phyloP scores from a whole-genome alignment of 2,888 invertebrate species.

The Sarcophaga variegata region DNA sequence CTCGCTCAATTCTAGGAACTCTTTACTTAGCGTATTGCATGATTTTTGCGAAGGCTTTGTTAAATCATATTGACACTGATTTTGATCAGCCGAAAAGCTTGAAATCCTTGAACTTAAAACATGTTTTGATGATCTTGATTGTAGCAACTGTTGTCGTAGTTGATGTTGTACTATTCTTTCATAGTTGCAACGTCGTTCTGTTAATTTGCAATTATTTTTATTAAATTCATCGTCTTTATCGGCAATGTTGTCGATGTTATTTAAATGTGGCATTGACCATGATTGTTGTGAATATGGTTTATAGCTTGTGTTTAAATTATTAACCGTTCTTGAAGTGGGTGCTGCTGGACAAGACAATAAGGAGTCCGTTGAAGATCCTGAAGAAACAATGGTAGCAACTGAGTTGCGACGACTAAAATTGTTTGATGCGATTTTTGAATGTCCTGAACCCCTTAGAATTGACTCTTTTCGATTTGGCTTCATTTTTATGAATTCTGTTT shows the following conservation, averaged over 20 bases:
- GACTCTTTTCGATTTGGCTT: not conserved
- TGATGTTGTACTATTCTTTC: constrained; percentile 44
- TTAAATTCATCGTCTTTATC: not conserved
- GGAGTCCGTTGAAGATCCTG: not conserved
- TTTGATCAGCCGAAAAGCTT: constrained; percentile 25
- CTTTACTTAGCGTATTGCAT: not conserved
- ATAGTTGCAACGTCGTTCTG: constrained; percentile 59
- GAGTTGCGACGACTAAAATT: constrained; percentile 49
- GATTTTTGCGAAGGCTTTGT: not conserved
- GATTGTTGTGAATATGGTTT: constrained; percentile 33
- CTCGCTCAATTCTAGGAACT: constrained; percentile 41
- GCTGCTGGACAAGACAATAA: not conserved
- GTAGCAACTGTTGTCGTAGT: constrained; percentile 3
- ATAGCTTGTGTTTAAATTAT: not conserved
- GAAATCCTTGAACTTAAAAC: constrained; percentile 52
- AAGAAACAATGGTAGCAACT: constrained; percentile 8
- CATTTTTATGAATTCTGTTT: constrained; percentile 34
- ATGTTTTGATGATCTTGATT: constrained; percentile 34
- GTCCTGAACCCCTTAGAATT: constrained; percentile 19
- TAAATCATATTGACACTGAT: constrained; percentile 4
- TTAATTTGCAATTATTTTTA: constrained; percentile 32
- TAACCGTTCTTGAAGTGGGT: not conserved
- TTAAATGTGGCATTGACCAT: constrained; percentile 42
- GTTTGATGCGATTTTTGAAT: constrained; percentile 33
- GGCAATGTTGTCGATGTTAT: not conserved